Evolutionary conservation across 2,888 invertebrate genomes (phyloP), one percentile per base, ranked within the genome.

Genomic region (Microchrysa polita): DNA sequence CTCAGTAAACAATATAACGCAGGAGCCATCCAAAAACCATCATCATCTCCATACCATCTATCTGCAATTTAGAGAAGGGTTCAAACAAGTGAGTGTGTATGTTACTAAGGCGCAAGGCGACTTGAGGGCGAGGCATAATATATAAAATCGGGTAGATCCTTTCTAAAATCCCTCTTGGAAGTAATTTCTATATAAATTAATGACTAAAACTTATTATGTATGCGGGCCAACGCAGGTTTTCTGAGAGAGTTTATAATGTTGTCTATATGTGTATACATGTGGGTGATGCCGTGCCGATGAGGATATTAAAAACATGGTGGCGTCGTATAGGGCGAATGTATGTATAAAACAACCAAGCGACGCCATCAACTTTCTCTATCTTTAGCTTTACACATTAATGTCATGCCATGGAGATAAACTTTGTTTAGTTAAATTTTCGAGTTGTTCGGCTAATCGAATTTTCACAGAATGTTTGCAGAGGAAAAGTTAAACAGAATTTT

Each of bases 191-290:
- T 76, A 74, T 75, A 76, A 76, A 76, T 76, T 76, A 76, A 76
- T 76, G 76, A 76, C 75, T 76, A 76, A 75, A 76, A 76, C 75
- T 76, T 76, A 76, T 75, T 76, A 75, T 74, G 74, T 75, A 76
- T 76, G 73, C 76, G 73, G 72, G 52, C 74, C 76, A 74, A 75
- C 75, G 74, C 74, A 75, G 72, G 48, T 74, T 61, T 22, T 69
- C 61, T 65, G 67, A 52, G 53, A 52, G 53, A 69, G 57, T 34
- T 20, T 23, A n/a, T n/a, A n/a, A n/a, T 53, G 67, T 53, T 67
- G 20, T 69, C 69, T 69, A 69, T n/a, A n/a, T n/a, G n/a, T n/a
- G n/a, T n/a, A n/a, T n/a, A n/a, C n/a, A n/a, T 69, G 69, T 69
- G 69, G 69, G 57, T 14, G n/a, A n/a, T n/a, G 40, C 55, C 27